Conservation (phyloP, 2,113 vertebrate species). For the Sinosuthora webbiana region DNA sequence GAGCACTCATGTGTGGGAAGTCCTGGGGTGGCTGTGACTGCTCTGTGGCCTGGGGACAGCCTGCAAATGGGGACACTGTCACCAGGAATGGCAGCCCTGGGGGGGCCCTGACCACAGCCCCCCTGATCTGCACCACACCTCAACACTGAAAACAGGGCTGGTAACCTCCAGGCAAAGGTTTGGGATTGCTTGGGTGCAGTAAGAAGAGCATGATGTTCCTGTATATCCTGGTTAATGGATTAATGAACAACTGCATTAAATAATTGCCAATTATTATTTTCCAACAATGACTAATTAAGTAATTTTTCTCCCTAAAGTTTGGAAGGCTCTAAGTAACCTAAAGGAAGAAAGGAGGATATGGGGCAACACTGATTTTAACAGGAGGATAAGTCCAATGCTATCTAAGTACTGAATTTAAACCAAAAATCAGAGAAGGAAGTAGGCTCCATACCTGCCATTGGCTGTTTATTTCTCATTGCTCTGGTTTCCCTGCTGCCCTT, state of each 20-base stretch:
- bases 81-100: background rate
- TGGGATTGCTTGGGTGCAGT: rapidly evolving
- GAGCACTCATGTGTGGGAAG: background rate
- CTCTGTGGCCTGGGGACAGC: background rate
- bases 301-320: background rate
- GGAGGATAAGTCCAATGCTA: background rate
- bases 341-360: background rate
- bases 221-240: background rate
- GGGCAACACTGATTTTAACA: background rate
- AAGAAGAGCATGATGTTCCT: background rate
- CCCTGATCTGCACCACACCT: background rate
- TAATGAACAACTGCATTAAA: background rate
- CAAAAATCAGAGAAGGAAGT: background rate
- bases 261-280: background rate
- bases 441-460: background rate
- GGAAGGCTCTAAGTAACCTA: background rate
- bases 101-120: background rate
- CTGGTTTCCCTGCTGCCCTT: background rate
- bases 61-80: background rate
- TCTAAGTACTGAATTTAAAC: background rate
- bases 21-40: rapidly evolving
- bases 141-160: background rate
- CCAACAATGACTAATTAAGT: background rate
- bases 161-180: background rate
- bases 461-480: background rate